These are phyloP conservation scores for Ctenopoma multispine DNA, from an alignment of 2,797 vertebrate species.

Conservation along the genomic window DNA sequence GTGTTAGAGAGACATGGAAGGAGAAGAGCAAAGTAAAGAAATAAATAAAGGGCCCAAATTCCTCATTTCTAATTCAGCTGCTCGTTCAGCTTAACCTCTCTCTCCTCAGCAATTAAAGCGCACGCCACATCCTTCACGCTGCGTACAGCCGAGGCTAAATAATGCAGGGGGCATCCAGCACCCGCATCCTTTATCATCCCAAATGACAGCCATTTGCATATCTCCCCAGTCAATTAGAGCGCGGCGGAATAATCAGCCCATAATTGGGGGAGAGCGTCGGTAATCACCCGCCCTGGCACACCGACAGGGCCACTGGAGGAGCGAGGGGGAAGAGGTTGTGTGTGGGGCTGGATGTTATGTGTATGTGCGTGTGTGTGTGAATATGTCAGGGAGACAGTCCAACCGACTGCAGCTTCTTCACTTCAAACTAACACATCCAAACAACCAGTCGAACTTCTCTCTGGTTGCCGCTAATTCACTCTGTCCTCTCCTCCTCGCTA, in stretches of 20 bases:
- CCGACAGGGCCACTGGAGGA: slow-evolving; percentile 87
- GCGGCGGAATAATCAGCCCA: slow-evolving; percentile 97
- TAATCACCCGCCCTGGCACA: slow-evolving; percentile 96
- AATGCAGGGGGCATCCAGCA: slow-evolving; percentile 94
- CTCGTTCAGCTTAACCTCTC: slow-evolving; percentile 99
- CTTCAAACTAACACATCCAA: slow-evolving; percentile 74
- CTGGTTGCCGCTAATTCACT: slow-evolving; percentile 36
- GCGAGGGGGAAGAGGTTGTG: slow-evolving; percentile 44
- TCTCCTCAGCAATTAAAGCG: slow-evolving; percentile 99
- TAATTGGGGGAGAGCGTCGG: slow-evolving; percentile 99
- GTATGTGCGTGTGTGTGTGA: slow-evolving; percentile 37
- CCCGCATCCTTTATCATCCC: slow-evolving; percentile 99
- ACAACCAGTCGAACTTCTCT: slow-evolving; percentile 66
- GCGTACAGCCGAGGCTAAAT: slow-evolving; percentile 97
- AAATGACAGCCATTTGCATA: slow-evolving; percentile 99
- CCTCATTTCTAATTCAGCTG: slow-evolving; percentile 98
- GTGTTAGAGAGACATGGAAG: slow-evolving; percentile 48
- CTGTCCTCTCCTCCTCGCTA: slow-evolving; percentile 35
- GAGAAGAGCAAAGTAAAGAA: slow-evolving; percentile 73
- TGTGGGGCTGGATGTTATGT: slow-evolving; percentile 50
- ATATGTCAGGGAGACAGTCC: slow-evolving; percentile 65
- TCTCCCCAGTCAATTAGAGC: slow-evolving; percentile 99
- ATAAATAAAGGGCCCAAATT: slow-evolving; percentile 87
- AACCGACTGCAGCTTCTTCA: slow-evolving; percentile 65
- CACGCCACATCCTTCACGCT: slow-evolving; percentile 97